Base-by-base conservation (phyloP, 2,113 vertebrate genomes). In the Equus przewalskii region DNA sequence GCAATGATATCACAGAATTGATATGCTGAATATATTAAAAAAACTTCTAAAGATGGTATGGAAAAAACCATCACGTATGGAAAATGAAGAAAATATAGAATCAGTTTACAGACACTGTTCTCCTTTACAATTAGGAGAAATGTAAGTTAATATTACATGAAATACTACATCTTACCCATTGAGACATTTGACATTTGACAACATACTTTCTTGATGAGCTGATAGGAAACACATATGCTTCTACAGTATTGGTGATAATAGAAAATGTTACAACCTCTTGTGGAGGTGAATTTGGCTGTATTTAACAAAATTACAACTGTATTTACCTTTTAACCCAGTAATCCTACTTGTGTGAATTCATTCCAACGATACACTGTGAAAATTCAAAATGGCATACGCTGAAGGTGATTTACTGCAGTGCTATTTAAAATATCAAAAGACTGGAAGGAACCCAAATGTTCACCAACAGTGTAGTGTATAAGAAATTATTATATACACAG, bases 41-140 rank as follows among this genome's bases (percentile, higher is more conserved):
- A 76, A 85, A 54, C 8, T 93, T 67, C 13, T 78, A 44, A 84
- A 51, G 82, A 26, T 49, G 9, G 73, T 49, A 49, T 79, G 13
- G 22, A 92, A 87, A 96, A 78, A 1, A 82, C 14, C 24, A 73
- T 60, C 16, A 70, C 24, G 70, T 64, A 69, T 5, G 56, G 44
- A 64, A 89, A 92, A 78, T 70, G 30, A 16, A 49, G 26, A 41
- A 49, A 22, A 62, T 49, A 58, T 6, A 60, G 54, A 56, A 76
- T 56, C 41, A 67, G 15, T 60, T 60, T 93, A 78, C 1, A 79
- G n/a, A 92, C 92, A 70, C 4, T 81, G 22, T 65, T 80, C 56
- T 92, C 21, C 92, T 28, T 84, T 93, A 78, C 76, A 92, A 86
- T 60, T 67, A 60, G 26, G 41, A 67, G 67, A 87, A 49, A 64